Evolutionary conservation across 2,113 vertebrate species (phyloP), one percentile per base, ranked within the genome.

Genomic region (Gavialis gangeticus): DNA sequence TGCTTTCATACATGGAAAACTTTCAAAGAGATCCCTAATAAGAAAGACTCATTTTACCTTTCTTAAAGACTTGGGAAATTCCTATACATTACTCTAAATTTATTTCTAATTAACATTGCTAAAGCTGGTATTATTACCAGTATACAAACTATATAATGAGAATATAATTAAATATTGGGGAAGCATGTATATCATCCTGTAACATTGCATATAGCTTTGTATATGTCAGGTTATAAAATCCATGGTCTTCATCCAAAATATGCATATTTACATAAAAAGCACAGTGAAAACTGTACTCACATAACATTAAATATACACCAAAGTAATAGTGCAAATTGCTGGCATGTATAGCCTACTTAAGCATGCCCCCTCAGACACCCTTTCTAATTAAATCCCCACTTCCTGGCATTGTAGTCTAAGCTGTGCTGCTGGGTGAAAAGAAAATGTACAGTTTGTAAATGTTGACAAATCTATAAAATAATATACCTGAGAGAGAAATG

Each of bases 41-140:
- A 56, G 24, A 46, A 5, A 55, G 24, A 90, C 85, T 6, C 34
- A 14, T 55, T 93, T 55, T 81, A 92, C 27, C 77, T 19, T 93
- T 56, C 71, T 86, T 82, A 88, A 59, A 59, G 27, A 63, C 46
- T 63, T 63, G 34, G 88, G n/a, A 95, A 94, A 88, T 85, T 80
- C 12, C 59, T 54, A 88, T 84, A 14, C 1, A 86, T 87, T 90
- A 91, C 66, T 80, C 10, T 22, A 73, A 91, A 79, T 90, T 88
- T 59, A 84, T 93, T 88, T 90, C 84, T 91, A 91, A 71, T 94
- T 82, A 88, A 30, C 22, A 62, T 86, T 88, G 71, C 82, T 95
- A 69, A 88, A 84, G 85, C 64, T 85, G 82, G 84, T 75, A 75
- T 21, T 84, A 78, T 78, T 82, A 91, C 71, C 57, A n/a, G 85